A percentile compares a stretch with the other conserved stretches of the same genome.
Evolutionary conservation across 2,113 vertebrate species (phyloP).

Genomic region (Lota lota): DNA sequence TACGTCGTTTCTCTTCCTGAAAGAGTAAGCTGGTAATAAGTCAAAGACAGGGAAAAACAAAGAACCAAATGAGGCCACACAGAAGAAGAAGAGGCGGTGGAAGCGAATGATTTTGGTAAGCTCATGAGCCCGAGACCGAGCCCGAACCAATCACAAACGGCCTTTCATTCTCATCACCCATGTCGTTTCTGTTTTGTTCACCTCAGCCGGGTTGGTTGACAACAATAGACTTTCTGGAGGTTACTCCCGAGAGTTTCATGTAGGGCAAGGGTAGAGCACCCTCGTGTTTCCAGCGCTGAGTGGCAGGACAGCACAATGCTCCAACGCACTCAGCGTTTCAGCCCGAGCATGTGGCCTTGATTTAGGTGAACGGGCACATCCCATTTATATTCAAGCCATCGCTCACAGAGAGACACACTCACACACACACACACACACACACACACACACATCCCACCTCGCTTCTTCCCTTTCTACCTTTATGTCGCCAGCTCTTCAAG

Average conservation of each 20-base stretch:
- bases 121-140: too few species aligned
- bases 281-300: conserved; percentile 48
- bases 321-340: conserved; percentile 43
- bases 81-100: too few species aligned
- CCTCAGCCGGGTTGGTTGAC: conserved; percentile 18
- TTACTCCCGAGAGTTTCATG: conserved; percentile 43
- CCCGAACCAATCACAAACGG: too few species aligned
- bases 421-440: conserved; percentile 6
- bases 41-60: too few species aligned
- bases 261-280: conserved; percentile 32
- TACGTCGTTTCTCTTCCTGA: too few species aligned
- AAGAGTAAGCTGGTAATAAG: too few species aligned
- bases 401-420: conserved; percentile 39
- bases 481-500: too few species aligned
- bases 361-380: conserved; percentile 67
- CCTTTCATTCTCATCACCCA: neutral
- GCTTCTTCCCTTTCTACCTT: too few species aligned
- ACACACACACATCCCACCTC: neutral
- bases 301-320: conserved; percentile 55
- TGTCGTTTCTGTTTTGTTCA: neutral
- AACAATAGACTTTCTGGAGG: conserved; percentile 51
- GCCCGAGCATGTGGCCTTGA: conserved; percentile 65
- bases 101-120: too few species aligned
- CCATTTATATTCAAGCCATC: conserved; percentile 61
- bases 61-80: too few species aligned